These are phyloP conservation scores for Ochotona princeps DNA, from an alignment of 2,113 vertebrate genomes.

Conservation along the genomic window DNA sequence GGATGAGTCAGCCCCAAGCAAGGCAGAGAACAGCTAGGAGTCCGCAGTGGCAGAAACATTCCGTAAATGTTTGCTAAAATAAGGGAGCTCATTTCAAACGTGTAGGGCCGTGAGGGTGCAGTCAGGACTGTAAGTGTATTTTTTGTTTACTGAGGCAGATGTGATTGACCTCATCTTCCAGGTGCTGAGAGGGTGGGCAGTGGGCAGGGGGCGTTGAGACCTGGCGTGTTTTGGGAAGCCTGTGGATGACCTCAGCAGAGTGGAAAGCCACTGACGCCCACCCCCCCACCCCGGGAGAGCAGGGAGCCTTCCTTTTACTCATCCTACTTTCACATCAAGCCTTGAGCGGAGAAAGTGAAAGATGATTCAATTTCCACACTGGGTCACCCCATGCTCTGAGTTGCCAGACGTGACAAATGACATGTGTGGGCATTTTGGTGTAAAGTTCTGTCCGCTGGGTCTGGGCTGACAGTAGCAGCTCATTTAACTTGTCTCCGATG, in stretches of 20 bases:
- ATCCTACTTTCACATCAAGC: slow-evolving; percentile 36
- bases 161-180: not conserved
- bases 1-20: not conserved
- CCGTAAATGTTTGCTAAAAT: not conserved
- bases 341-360: slow-evolving; percentile 82
- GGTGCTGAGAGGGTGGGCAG: not conserved
- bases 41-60: not conserved
- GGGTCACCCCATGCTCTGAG: slow-evolving; percentile 80
- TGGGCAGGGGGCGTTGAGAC: not conserved
- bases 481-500: slow-evolving; percentile 82
- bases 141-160: not conserved
- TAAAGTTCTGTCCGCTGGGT: slow-evolving; percentile 78
- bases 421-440: slow-evolving; percentile 72
- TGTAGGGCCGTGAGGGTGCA: not conserved
- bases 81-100: not conserved
- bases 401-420: slow-evolving; percentile 85
- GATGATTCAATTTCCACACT: slow-evolving; percentile 84
- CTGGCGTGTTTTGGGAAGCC: not conserved
- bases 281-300: not conserved
- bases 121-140: not conserved
- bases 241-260: not conserved
- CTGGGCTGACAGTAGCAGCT: slow-evolving; percentile 77
- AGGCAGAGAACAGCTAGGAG: not conserved
- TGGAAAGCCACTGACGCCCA: not conserved
- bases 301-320: not conserved